Percentiles rank a stretch among this genome's conserved stretches.
phyloP scores from a whole-genome alignment of 2,113 vertebrate species.

The Menura novaehollandiae region DNA sequence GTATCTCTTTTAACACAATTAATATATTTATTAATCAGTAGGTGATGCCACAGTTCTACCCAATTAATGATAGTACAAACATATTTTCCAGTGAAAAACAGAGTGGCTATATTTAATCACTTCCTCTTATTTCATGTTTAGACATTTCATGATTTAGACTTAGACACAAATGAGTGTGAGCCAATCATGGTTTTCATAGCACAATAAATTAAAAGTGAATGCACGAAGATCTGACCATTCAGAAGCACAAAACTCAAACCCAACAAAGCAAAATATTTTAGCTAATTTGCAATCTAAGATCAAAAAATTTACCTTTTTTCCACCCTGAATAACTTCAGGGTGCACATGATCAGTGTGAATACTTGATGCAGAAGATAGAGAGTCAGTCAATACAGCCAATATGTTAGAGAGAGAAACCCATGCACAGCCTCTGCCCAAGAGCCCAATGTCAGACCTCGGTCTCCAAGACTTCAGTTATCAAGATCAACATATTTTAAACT shows the following conservation, averaged over 20 bases:
- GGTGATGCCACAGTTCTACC: neutral
- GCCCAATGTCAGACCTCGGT: neutral
- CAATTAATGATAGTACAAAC: neutral
- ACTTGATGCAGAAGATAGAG: neutral
- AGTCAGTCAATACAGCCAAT: neutral
- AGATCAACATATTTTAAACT: neutral
- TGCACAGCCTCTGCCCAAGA: neutral
- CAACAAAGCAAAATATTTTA: neutral
- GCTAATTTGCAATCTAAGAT: neutral
- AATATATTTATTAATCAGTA: neutral
- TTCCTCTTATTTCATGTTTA: neutral
- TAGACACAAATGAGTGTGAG: neutral
- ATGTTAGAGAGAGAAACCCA: neutral
- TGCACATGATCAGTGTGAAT: neutral
- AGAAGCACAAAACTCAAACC: neutral
- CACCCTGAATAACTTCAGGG: neutral
- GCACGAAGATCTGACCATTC: neutral
- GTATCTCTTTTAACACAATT: neutral
- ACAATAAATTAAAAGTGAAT: neutral
- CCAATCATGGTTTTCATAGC: neutral
- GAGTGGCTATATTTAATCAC: neutral
- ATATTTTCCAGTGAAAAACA: neutral
- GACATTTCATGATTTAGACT: no score
- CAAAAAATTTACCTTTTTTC: neutral
- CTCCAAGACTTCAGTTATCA: neutral